Base-by-base conservation (phyloP, 2,888 invertebrate genomes). In the Synanthedon myopaeformis region DNA sequence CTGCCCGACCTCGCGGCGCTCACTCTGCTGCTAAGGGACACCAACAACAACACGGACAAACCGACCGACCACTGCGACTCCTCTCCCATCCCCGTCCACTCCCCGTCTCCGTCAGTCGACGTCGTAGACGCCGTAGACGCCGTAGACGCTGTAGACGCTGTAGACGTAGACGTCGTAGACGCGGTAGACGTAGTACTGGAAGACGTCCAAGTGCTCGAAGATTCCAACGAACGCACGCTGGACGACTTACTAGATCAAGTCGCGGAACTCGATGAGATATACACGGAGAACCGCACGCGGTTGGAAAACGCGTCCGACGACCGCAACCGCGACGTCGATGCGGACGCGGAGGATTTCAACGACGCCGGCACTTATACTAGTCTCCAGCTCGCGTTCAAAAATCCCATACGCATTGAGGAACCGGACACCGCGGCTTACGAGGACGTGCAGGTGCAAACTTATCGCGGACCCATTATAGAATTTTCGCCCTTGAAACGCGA, bases 321-420 rank as follows among this genome's bases (percentile, higher is more conserved):
- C 17, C 68, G 62, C 2, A 56, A 71, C 17, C 68, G 62, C 2
- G 78, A 74, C 48, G 67, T 65, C 49, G 75, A 82, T 10, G 81
- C 88, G 73, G 91, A 91, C 50, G 63, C 83, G 0, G 92, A 92
- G 49, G 91, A 91, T 48, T 93, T 93, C 59, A 91, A 93, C 66
- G 95, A 95, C 65, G 90, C 92, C 41, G 92, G 93, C 56, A 94
- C 94, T 0, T 96, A 96, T 67, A 93, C 94, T 1, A 95, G 95
- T 69, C 80, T 96, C 53, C 96, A 96, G 70, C 88, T 94, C 69
- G 96, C 96, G 0, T 95, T 95, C 82, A 94, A 92, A 74, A 95
- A 96, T 77, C 95, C 95, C 0, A 82, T 94, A 1, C 84, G 89
- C 23, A 89, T 93, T 56, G 64, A 79, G 48, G 89, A 88, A 52